These are phyloP conservation scores for Cybosia mesomella DNA, from an alignment of 2,888 invertebrate genomes.

Conservation along the genomic window DNA sequence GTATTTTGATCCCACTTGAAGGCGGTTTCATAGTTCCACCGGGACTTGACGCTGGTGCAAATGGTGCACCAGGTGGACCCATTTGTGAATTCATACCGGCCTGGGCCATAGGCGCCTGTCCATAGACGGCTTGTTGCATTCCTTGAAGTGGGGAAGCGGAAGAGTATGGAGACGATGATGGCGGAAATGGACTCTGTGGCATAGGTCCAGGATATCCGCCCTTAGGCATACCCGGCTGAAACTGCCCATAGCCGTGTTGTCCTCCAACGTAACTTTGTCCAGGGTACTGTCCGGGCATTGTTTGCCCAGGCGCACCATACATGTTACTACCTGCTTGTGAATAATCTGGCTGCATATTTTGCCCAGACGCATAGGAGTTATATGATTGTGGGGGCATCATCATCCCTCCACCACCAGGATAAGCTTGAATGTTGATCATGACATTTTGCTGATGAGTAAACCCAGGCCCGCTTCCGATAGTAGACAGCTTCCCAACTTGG, in stretches of 20 bases:
- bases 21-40: constrained; percentile 71
- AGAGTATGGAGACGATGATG: constrained; percentile 69
- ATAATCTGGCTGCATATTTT: constrained; percentile 77
- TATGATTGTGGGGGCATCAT: constrained; percentile 82
- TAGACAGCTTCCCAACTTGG: constrained; percentile 80
- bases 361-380: constrained; percentile 71
- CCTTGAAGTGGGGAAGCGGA: constrained; percentile 75
- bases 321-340: constrained; percentile 68
- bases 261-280: constrained; percentile 70
- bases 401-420: constrained; percentile 84
- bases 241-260: constrained; percentile 70
- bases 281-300: constrained; percentile 71
- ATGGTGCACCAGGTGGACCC: constrained; percentile 63
- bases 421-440: constrained; percentile 89
- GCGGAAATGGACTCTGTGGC: constrained; percentile 64
- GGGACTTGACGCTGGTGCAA: constrained; percentile 70
- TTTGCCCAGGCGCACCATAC: constrained; percentile 75
- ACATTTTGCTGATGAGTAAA: constrained; percentile 89
- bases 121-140: constrained; percentile 82
- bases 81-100: constrained; percentile 55
- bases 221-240: constrained; percentile 69
- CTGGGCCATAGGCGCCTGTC: constrained; percentile 59
- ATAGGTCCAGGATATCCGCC: constrained; percentile 68
- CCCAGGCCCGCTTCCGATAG: constrained; percentile 66
- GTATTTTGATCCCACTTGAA: constrained; percentile 71